A percentile compares a stretch with the other conserved stretches of the same genome.
These are phyloP conservation scores for Lottia scabra DNA, from an alignment of 2,888 invertebrate species.

Conservation along the genomic window DNA sequence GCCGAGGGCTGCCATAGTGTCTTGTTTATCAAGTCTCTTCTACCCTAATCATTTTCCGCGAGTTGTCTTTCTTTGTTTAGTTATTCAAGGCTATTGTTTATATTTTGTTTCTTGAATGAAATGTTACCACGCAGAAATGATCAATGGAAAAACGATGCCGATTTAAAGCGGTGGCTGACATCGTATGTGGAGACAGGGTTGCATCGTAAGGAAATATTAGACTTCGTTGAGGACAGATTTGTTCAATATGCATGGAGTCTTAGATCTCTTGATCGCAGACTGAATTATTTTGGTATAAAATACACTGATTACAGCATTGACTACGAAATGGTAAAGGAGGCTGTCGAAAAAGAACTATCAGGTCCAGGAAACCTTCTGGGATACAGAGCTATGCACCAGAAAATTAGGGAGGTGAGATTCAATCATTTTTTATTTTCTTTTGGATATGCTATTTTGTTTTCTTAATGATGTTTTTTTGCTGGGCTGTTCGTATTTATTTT, in stretches of 20 bases:
- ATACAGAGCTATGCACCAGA: not conserved
- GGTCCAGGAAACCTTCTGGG: not conserved
- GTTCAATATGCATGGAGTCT: not conserved
- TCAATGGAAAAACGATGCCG: not conserved
- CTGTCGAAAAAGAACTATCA: not conserved
- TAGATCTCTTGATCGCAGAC: not conserved
- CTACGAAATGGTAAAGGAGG: not conserved
- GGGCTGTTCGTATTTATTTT: no score
- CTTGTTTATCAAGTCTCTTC: no score
- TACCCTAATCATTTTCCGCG: no score
- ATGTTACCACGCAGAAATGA: not conserved
- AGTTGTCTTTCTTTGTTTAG: no score
- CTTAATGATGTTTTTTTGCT: no score
- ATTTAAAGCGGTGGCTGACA: not conserved
- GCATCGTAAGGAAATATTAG: not conserved
- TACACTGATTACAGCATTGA: not conserved
- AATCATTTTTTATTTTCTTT: no score
- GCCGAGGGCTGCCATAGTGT: no score
- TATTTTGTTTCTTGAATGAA: not conserved
- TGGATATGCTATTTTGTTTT: no score
- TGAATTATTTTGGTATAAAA: not conserved
- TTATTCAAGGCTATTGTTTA: no score
- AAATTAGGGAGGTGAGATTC: no score
- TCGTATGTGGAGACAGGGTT: not conserved
- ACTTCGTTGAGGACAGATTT: not conserved